phyloP scores from a whole-genome alignment of 2,888 invertebrate genomes.

The Epistrophella euchroma region DNA sequence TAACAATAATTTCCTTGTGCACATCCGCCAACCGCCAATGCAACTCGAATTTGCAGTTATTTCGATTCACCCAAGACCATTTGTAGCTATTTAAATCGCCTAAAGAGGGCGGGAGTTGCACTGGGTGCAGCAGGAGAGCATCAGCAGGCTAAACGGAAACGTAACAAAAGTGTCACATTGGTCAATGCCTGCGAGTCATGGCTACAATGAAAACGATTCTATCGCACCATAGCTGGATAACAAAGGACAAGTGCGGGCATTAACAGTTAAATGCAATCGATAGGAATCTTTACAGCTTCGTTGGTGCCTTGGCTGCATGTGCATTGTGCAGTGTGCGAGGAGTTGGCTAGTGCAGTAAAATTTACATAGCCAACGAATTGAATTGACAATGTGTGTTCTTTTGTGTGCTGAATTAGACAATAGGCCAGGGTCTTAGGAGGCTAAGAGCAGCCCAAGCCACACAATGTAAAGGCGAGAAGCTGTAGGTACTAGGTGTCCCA shows the following conservation, averaged over 20 bases:
- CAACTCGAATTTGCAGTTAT: slow-evolving; percentile 69
- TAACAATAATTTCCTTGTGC: slow-evolving; percentile 72
- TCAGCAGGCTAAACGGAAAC: slow-evolving; percentile 51
- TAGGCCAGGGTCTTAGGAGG: slow-evolving; percentile 33
- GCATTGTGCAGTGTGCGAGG: not conserved
- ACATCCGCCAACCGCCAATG: slow-evolving; percentile 60
- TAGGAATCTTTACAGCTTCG: slow-evolving; percentile 75
- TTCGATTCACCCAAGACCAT: slow-evolving; percentile 69
- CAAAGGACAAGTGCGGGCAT: slow-evolving; percentile 76
- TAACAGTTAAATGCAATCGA: slow-evolving; percentile 76
- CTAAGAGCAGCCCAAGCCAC: slow-evolving; percentile 17
- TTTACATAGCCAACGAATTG: slow-evolving; percentile 74
- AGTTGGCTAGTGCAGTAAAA: slow-evolving; percentile 46
- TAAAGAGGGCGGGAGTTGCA: slow-evolving; percentile 49
- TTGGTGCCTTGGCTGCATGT: slow-evolving; percentile 26
- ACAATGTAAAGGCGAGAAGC: slow-evolving; percentile 63
- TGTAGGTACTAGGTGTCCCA: slow-evolving; percentile 34
- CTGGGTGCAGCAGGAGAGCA: slow-evolving; percentile 1
- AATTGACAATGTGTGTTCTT: slow-evolving; percentile 71
- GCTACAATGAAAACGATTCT: slow-evolving; percentile 72
- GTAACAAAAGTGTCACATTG: slow-evolving; percentile 71
- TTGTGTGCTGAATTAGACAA: slow-evolving; percentile 62
- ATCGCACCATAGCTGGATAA: slow-evolving; percentile 72
- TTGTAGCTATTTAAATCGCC: slow-evolving; percentile 71
- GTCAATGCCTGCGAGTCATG: slow-evolving; percentile 65